Evolutionary conservation across 2,113 vertebrate species (phyloP).

Genomic region (Casuarius casuarius): DNA sequence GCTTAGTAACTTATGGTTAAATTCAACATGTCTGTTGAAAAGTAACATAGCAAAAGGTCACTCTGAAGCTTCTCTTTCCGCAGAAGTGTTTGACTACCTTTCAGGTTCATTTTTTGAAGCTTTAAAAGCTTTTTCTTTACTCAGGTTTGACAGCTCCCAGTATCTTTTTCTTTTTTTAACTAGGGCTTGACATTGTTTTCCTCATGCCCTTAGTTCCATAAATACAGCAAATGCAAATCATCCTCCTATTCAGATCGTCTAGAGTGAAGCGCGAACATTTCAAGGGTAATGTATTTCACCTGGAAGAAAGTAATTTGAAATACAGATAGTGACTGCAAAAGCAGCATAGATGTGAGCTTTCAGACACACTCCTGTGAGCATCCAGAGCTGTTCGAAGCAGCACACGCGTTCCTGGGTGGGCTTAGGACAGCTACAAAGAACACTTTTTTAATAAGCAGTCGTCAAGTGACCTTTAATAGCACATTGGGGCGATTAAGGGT

Average conservation of each 20-base stretch:
- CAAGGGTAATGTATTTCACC: neutral
- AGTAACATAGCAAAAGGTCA: neutral
- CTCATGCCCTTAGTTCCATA: neutral
- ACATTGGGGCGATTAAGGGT: neutral
- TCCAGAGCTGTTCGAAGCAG: neutral
- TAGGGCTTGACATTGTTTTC: neutral
- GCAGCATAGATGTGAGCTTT: accelerated
- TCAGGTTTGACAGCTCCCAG: neutral
- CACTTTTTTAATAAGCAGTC: neutral
- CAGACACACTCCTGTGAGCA: neutral
- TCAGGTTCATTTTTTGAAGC: neutral
- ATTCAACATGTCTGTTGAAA: neutral
- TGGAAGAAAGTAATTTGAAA: neutral
- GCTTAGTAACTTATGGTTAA: neutral
- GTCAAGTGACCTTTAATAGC: neutral
- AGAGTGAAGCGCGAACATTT: neutral
- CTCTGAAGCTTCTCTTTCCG: neutral
- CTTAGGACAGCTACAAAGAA: neutral
- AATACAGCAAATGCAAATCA: neutral
- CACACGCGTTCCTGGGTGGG: neutral
- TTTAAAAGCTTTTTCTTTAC: neutral
- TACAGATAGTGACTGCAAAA: neutral
- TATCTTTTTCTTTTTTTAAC: neutral
- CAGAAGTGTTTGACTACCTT: neutral
- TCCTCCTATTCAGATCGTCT: neutral